These are phyloP conservation scores for Gobio gobio DNA, from an alignment of 2,113 vertebrate genomes.

Conservation along the genomic window DNA sequence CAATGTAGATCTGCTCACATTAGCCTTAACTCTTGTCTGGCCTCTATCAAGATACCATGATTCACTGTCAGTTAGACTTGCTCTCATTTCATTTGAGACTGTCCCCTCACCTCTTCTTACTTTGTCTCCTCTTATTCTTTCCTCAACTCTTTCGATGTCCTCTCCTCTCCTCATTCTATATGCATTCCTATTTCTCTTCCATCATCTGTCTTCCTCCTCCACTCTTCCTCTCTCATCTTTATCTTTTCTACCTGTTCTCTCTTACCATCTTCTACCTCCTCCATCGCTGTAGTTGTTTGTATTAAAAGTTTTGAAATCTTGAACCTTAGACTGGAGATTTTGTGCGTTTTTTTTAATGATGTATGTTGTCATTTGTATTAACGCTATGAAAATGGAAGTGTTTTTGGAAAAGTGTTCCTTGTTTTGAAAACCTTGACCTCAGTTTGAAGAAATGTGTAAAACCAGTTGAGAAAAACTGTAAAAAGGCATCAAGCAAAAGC, in stretches of 20 bases:
- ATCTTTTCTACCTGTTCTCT: background rate
- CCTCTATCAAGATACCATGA: constrained; percentile 12
- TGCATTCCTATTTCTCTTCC: background rate
- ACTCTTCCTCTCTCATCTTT: constrained; percentile 18
- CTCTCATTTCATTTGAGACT: constrained; percentile 34
- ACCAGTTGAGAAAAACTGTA: background rate
- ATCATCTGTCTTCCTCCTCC: constrained; percentile 14
- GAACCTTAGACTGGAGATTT: background rate
- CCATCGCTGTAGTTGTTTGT: background rate
- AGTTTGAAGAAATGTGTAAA: background rate
- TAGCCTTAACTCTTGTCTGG: background rate
- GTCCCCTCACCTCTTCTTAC: constrained; percentile 16
- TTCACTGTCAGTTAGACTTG: constrained; percentile 17
- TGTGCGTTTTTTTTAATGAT: background rate
- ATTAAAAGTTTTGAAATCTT: background rate
- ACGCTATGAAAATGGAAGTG: background rate
- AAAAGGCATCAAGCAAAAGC: constrained; percentile 6
- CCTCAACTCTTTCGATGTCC: constrained; percentile 6
- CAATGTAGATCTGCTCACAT: background rate
- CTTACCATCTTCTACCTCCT: background rate
- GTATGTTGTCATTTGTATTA: background rate
- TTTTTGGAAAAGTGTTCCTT: background rate
- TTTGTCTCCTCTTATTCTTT: background rate
- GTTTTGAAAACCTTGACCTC: background rate
- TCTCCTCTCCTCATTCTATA: constrained; percentile 2